Base-by-base conservation (phyloP, 2,888 invertebrate genomes). In the Drosophila cognata region DNA sequence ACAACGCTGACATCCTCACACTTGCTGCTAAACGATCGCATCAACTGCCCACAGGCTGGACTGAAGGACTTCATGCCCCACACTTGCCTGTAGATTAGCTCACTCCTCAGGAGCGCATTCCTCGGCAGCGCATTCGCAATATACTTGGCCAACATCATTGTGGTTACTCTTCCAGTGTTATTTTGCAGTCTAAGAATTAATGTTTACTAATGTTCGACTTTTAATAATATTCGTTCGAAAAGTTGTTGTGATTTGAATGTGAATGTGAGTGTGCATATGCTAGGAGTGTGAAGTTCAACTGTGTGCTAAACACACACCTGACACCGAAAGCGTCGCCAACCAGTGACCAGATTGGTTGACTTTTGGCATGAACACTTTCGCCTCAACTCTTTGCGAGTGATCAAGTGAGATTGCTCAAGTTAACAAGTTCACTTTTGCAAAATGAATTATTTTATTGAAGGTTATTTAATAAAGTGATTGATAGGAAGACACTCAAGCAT, bases 81-180 rank as follows among this genome's bases (percentile, higher is more conserved):
- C 21, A 80, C 6, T 13, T 67, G 58, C 43, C 38, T 60, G 21
- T 36, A 71, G 3, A 81, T 16, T 0, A n/a, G 41, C 0, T 38
- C 1, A 36, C 50, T 83, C 36, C 33, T 73, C 18, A 29, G 35
- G 4, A 72, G 16, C 2, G 51, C 38, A 35, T 50, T 66, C 1
- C 36, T 81, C 13, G 36, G 31, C 8, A 77, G n/a, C 4, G 48
- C 48, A 31, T 52, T 66, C 0, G 48, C 43, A 53, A 79, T 28
- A 31, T 73, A 85, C 48, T 29, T 74, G 18, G 59, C 59, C 11
- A 74, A 51, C 70, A 89, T 76, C 51, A 71, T 71, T 18, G 13
- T 64, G 31, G 18, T 59, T 51, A 46, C 28, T 57, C 38, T 38
- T 66, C n/a, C 31, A 28, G 48, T 56, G 52, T 53, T 55, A 33